Conservation (phyloP, 2,797 vertebrate genomes). For the Pseudochaenichthys georgianus region DNA sequence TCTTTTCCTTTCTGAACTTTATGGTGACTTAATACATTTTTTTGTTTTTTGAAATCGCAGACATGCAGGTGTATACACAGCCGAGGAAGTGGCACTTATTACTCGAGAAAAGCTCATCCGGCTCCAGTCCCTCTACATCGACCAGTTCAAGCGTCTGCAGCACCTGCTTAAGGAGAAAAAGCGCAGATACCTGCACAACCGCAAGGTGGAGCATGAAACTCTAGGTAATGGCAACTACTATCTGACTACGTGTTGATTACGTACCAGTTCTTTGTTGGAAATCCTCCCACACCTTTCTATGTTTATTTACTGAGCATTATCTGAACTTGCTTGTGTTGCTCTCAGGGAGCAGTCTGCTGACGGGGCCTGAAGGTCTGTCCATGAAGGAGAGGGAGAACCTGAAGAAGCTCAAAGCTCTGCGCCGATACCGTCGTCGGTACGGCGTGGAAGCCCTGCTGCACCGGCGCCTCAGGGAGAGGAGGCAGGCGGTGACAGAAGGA, state of each 20-base stretch:
- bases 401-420: conserved; percentile 93
- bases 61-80: conserved; percentile 96
- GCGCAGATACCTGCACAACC: conserved; percentile 91
- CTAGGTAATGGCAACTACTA: conserved; percentile 78
- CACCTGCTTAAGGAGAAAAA: conserved; percentile 98
- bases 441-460: conserved; percentile 96
- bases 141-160: conserved; percentile 98
- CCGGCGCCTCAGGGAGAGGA: conserved; percentile 92
- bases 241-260: background rate
- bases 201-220: conserved; percentile 93
- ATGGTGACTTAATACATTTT: too few relatives aligned
- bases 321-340: background rate
- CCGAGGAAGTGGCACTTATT: conserved; percentile 97
- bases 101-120: conserved; percentile 97
- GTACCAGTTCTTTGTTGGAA: background rate
- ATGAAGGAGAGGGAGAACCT: conserved; percentile 93
- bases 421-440: conserved; percentile 93
- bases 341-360: conserved; percentile 93
- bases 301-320: background rate
- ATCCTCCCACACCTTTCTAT: background rate
- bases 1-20: too few relatives aligned
- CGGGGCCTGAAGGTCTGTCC: conserved; percentile 92
- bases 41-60: conserved; percentile 69
- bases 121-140: conserved; percentile 97
- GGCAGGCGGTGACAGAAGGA: conserved; percentile 91